Percentiles rank a stretch among this genome's conserved stretches.
phyloP scores from a whole-genome alignment of 2,888 invertebrate genomes.

The Blastobasis lacticolella region DNA sequence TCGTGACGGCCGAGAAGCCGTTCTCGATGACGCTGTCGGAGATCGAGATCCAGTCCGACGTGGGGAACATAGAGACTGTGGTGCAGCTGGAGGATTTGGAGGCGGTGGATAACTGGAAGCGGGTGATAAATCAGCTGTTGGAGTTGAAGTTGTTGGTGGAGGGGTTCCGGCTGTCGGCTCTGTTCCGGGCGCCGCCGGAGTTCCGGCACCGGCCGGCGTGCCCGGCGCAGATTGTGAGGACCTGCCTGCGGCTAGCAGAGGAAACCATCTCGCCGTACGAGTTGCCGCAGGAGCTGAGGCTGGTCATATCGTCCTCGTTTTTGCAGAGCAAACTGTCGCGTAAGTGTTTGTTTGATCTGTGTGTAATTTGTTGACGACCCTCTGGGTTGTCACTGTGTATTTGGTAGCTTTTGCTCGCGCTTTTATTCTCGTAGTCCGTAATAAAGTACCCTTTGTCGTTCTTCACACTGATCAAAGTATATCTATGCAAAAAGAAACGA shows the following conservation, averaged over 20 bases:
- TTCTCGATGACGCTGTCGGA: slow-evolving; percentile 53
- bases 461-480: too few species aligned
- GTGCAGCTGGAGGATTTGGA: slow-evolving; percentile 51
- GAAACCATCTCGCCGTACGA: slow-evolving; percentile 76
- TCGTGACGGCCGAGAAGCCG: slow-evolving; percentile 40
- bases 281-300: slow-evolving; percentile 77
- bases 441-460: too few species aligned
- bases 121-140: slow-evolving; percentile 68
- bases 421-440: too few species aligned
- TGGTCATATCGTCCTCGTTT: slow-evolving; percentile 63
- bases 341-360: slow-evolving; percentile 23
- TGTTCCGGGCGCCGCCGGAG: slow-evolving; percentile 66
- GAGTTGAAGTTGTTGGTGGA: slow-evolving; percentile 73
- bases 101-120: slow-evolving; percentile 55
- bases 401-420: too few species aligned
- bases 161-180: slow-evolving; percentile 73
- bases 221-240: slow-evolving; percentile 73
- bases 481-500: too few species aligned
- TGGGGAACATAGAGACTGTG: slow-evolving; percentile 55
- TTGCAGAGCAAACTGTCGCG: slow-evolving; percentile 51
- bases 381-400: too few species aligned
- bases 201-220: slow-evolving; percentile 49
- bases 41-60: slow-evolving; percentile 61
- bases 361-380: neutral
- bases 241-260: slow-evolving; percentile 78